Evolutionary conservation across 30 jellyfish, hydroid and myxozoan species (phyloP).

Genomic region (Hydractinia echinata): DNA sequence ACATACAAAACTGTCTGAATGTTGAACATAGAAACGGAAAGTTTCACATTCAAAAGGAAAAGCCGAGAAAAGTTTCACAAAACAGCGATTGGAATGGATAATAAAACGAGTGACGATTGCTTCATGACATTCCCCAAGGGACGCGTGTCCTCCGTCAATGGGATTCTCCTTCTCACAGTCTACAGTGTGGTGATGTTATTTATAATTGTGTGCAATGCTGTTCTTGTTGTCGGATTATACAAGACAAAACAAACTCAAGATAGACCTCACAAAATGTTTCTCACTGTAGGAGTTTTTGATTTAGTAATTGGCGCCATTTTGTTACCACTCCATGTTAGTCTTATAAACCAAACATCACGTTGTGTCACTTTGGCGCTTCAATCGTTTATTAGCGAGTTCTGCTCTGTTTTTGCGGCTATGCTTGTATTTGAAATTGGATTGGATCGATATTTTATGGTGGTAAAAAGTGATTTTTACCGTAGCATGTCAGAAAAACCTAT

Average conservation of each 20-base stretch:
- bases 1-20: too few relatives aligned
- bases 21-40: too few relatives aligned
- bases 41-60: too few relatives aligned
- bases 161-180: not conserved
- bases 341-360: not conserved
- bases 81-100: too few relatives aligned
- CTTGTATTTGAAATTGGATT: not conserved
- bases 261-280: not conserved
- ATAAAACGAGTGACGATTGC: not conserved
- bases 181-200: not conserved
- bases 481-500: not conserved
- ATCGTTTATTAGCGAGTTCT: not conserved
- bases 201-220: not conserved
- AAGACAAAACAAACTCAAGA: not conserved
- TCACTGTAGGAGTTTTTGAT: not conserved
- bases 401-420: not conserved
- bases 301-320: not conserved
- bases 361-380: slow-evolving; percentile 4
- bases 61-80: too few relatives aligned
- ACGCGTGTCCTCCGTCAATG: not conserved
- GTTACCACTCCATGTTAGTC: not conserved
- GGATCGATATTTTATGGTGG: not conserved
- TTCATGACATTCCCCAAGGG: slow-evolving; percentile 3
- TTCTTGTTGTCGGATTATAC: not conserved
- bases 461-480: not conserved